These are phyloP conservation scores for Gila robusta DNA, from an alignment of 2,797 vertebrate species.

Conservation along the genomic window DNA sequence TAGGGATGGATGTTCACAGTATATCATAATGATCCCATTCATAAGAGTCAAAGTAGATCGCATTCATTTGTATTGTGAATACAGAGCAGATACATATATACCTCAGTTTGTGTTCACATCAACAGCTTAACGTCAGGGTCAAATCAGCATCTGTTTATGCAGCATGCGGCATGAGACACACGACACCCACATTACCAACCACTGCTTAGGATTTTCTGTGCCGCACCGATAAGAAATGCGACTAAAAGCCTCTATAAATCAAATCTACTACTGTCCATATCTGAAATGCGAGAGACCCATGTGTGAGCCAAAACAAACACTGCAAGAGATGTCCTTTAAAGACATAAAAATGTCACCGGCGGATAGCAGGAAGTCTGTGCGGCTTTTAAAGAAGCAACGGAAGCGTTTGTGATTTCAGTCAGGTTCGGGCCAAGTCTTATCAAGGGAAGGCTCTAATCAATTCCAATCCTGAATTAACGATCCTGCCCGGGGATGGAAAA, in stretches of 20 bases:
- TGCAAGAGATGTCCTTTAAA: conserved; percentile 13
- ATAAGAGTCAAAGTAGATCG: not conserved
- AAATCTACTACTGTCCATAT: conserved; percentile 17
- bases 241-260: conserved; percentile 41
- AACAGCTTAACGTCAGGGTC: not conserved
- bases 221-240: conserved; percentile 58
- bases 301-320: conserved; percentile 17
- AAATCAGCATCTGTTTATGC: conserved; percentile 8
- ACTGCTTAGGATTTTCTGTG: conserved; percentile 59
- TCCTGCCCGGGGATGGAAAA: conserved; percentile 46
- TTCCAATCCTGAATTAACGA: conserved; percentile 60
- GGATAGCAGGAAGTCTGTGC: not conserved
- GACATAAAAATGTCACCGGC: not conserved
- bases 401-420: conserved; percentile 58
- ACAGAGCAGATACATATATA: not conserved
- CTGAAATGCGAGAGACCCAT: not conserved
- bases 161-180: not conserved
- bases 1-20: conserved; percentile 12
- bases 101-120: not conserved
- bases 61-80: not conserved
- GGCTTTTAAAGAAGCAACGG: conserved; percentile 24
- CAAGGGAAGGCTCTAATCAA: conserved; percentile 50
- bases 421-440: conserved; percentile 39
- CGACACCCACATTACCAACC: not conserved
- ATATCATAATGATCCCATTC: conserved; percentile 13